Evolutionary conservation across 35 echinoderm and acorn worm genomes (phyloP).

Genomic region (Heliocidaris erythrogramma): DNA sequence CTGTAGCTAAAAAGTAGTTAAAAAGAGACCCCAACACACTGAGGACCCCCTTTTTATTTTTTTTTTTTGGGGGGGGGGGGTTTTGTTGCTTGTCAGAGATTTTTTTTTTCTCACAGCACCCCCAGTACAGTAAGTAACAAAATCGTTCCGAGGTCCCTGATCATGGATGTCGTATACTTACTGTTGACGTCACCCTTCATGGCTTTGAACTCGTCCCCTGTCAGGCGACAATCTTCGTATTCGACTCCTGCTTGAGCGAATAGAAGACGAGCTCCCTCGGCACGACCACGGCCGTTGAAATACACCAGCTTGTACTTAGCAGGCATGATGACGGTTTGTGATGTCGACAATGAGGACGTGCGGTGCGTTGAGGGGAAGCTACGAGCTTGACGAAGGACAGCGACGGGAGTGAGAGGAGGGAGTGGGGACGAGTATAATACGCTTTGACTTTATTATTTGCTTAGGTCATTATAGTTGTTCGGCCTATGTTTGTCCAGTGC

Average conservation of each 20-base stretch:
- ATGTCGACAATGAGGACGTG: neutral
- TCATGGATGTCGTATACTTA: neutral
- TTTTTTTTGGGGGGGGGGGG: no score
- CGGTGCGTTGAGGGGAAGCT: neutral
- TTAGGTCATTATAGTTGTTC: no score
- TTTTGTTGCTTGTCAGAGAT: no score
- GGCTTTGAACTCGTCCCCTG: neutral
- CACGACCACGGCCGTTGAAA: conserved; percentile 43
- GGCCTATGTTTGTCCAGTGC: no score
- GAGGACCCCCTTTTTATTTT: no score
- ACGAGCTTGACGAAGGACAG: neutral
- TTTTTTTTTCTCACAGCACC: no score
- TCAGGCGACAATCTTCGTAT: conserved; percentile 53
- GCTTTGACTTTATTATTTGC: neutral
- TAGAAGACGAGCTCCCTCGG: conserved; percentile 39
- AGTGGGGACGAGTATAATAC: neutral
- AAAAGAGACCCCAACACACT: no score
- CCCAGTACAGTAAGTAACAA: no score
- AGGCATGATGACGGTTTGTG: conserved; percentile 53
- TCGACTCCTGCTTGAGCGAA: conserved; percentile 54
- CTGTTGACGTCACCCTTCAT: neutral
- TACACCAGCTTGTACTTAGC: conserved; percentile 54
- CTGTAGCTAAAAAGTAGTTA: no score
- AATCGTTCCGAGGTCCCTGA: no score
- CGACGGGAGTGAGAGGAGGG: neutral